A percentile compares a stretch with the other conserved stretches of the same genome.
Evolutionary conservation across 2,797 vertebrate species (phyloP).

Genomic region (Lophius americanus): DNA sequence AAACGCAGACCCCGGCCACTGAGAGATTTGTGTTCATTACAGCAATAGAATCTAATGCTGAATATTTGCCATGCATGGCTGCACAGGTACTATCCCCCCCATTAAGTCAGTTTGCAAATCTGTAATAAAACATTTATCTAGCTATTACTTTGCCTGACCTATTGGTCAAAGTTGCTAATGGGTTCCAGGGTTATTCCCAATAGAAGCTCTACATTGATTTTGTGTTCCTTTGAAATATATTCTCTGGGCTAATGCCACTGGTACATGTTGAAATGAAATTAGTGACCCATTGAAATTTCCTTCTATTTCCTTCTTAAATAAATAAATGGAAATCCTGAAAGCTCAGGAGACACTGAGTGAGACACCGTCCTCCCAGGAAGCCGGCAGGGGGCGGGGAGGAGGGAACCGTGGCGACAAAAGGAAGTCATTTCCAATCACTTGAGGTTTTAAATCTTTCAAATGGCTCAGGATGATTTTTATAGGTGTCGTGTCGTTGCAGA

Average conservation of each 20-base stretch:
- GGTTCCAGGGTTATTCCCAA: constrained; percentile 86
- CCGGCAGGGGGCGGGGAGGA: background rate
- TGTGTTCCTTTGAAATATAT: constrained; percentile 87
- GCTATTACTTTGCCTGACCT: constrained; percentile 95
- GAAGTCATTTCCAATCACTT: constrained; percentile 75
- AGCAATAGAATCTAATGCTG: constrained; percentile 73
- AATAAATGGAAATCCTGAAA: constrained; percentile 82
- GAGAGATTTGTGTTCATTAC: constrained; percentile 73
- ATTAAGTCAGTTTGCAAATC: constrained; percentile 90
- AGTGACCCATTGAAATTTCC: constrained; percentile 83
- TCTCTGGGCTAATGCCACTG: constrained; percentile 81
- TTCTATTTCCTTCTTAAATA: constrained; percentile 83
- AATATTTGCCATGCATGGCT: constrained; percentile 80
- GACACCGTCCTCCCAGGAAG: constrained; percentile 63
- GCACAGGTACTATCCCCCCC: constrained; percentile 80
- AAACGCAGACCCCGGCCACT: constrained; percentile 38
- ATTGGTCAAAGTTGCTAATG: constrained; percentile 91
- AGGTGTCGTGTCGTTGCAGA: no score
- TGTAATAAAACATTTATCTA: constrained; percentile 96
- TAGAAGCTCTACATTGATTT: constrained; percentile 84
- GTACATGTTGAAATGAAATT: constrained; percentile 86
- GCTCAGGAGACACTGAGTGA: constrained; percentile 63
- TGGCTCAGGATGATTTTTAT: background rate
- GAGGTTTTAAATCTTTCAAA: constrained; percentile 5
- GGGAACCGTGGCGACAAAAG: constrained; percentile 58